Evolutionary conservation across 2,888 invertebrate genomes (phyloP), one percentile per base, ranked within the genome.

Genomic region (Aleiodes testaceus): DNA sequence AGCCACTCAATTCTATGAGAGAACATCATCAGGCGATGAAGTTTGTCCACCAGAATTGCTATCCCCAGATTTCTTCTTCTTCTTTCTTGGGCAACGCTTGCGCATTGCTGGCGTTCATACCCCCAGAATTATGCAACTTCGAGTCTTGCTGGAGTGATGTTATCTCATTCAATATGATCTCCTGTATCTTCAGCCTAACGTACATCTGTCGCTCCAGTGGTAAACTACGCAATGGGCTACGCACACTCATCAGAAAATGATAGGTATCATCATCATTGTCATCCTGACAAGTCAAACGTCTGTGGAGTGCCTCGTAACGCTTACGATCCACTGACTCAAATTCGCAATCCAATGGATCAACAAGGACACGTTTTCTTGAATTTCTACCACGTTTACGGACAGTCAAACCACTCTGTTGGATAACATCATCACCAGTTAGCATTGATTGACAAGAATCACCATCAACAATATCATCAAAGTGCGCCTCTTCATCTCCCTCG

Each of bases 241-340:
- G 72, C 0, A 82, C 79, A 72, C 82, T 82, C 82, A 82, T 82
- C 1, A 82, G 77, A 59, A 82, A 82, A 53, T 82, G 82, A 72
- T 82, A 82, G 50, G 82, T 82, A 47, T 82, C 82, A 70, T 82
- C 82, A 14, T 81, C 81, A 20, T 82, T 79, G 16, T 82, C 81
- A 49, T 77, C 73, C 0, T 73, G 74, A 2, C 72, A 68, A 45
- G 74, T 72, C 44, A 79, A 20, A 11, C 81, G 77, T 47, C 80
- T 79, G 7, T 79, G 80, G 20, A 74, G 30, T 4, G 75, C 47
- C 55, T 80, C 82, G 73, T 77, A 79, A 30, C 82, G 74, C 50
- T 81, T 81, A 1, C 82, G 75, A 1, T 82, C 82, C n/a, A 78
- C 55, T 1, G 73, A 61, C 65, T 79, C 79, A 73, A 80, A 78